phyloP scores from a whole-genome alignment of 2,888 invertebrate species.

The Lutraria lutraria region DNA sequence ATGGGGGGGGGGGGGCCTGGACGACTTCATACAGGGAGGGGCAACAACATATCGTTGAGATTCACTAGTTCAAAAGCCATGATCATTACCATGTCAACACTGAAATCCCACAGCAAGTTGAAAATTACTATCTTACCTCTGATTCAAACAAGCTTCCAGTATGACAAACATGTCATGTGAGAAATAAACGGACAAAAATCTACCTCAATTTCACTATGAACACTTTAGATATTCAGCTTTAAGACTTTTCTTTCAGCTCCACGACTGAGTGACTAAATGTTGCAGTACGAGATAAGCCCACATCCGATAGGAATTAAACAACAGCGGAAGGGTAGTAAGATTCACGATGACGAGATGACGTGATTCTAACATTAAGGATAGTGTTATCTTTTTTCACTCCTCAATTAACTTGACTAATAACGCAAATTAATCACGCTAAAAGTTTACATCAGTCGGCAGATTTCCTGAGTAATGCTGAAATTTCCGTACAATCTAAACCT shows the following conservation, averaged over 20 bases:
- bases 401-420: neutral
- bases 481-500: neutral
- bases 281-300: neutral
- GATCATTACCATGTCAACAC: no score
- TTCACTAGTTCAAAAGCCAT: no score
- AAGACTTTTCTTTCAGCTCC: neutral
- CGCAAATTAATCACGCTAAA: slow-evolving; percentile 7
- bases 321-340: neutral
- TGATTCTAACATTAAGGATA: neutral
- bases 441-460: neutral
- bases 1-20: no score
- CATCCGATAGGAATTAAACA: slow-evolving; percentile 24
- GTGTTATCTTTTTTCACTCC: slow-evolving; percentile 1
- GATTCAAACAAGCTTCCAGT: no score
- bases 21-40: no score
- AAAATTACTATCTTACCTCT: no score
- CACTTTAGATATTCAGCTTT: no score
- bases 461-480: neutral
- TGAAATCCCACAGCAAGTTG: no score
- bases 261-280: neutral
- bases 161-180: no score
- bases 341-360: neutral
- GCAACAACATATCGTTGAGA: no score
- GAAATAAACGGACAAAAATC: no score
- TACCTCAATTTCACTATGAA: no score